Evolutionary conservation across 2,797 vertebrate species (phyloP).

Genomic region (Peromyscus eremicus): DNA sequence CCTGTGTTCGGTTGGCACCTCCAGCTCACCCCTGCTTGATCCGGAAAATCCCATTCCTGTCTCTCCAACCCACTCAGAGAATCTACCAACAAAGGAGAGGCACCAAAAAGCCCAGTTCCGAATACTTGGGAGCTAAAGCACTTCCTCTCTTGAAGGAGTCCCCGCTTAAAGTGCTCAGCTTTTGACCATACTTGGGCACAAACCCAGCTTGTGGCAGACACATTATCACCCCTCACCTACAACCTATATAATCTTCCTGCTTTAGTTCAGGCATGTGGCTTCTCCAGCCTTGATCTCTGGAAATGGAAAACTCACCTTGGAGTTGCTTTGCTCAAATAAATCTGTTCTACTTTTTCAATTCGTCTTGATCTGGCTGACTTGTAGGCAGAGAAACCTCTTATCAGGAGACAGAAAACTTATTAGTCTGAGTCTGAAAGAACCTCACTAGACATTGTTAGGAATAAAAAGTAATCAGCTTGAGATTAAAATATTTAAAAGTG

Average conservation of each 20-base stretch:
- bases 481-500: background rate
- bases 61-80: background rate
- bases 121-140: background rate
- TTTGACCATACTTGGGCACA: background rate
- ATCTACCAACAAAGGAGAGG: background rate
- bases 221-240: background rate
- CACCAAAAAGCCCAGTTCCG: background rate
- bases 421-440: background rate
- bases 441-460: background rate
- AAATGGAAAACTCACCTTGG: background rate
- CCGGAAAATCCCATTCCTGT: background rate
- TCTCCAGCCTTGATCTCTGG: background rate
- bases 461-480: background rate
- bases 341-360: background rate
- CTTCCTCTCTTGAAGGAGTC: too few species aligned
- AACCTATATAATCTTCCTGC: background rate
- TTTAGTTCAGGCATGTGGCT: background rate
- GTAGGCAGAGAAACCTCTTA: background rate
- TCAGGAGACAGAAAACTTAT: background rate
- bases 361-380: background rate
- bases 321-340: background rate
- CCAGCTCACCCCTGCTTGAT: background rate
- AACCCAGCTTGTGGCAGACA: background rate
- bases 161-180: fast-evolving
- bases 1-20: background rate